These are phyloP conservation scores for Oedothorax gibbosus DNA, from an alignment of 1,140 invertebrate species.

Conservation along the genomic window DNA sequence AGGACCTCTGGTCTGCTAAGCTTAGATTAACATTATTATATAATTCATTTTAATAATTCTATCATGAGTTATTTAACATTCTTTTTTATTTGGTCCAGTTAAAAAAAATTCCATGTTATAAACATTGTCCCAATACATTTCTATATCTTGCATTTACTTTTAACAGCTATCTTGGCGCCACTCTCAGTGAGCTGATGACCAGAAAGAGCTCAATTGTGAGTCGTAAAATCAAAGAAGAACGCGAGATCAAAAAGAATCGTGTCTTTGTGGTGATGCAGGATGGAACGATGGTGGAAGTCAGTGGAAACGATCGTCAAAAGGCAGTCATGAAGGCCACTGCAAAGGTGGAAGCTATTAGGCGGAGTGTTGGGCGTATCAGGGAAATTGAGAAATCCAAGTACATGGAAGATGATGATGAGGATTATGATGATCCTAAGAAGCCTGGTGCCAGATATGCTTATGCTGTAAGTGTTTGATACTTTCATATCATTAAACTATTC, in stretches of 20 bases:
- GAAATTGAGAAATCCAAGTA: constrained; percentile 58
- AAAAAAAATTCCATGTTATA: not conserved
- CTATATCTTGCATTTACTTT: too few species aligned
- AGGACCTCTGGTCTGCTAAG: too few species aligned
- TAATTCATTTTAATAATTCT: too few species aligned
- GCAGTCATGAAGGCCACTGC: constrained; percentile 60
- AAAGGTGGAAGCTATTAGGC: constrained; percentile 58
- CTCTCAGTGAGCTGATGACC: constrained; percentile 51
- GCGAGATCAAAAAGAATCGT: constrained; percentile 61
- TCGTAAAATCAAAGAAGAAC: constrained; percentile 53
- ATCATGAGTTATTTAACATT: too few species aligned
- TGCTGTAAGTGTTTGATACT: constrained; percentile 23
- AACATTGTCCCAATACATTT: too few species aligned
- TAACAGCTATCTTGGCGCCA: constrained; percentile 18
- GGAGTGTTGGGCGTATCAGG: constrained; percentile 53
- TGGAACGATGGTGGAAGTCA: constrained; percentile 62
- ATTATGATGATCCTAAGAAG: constrained; percentile 54
- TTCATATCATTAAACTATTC: too few species aligned
- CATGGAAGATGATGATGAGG: constrained; percentile 56
- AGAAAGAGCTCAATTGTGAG: constrained; percentile 58
- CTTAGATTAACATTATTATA: too few species aligned
- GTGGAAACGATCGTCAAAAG: constrained; percentile 60
- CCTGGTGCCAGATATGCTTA: constrained; percentile 50
- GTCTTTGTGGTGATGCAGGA: constrained; percentile 63
- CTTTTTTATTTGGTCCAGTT: not conserved